Evolutionary conservation across 2,113 vertebrate genomes (phyloP).

Genomic region (Silurus glanis): DNA sequence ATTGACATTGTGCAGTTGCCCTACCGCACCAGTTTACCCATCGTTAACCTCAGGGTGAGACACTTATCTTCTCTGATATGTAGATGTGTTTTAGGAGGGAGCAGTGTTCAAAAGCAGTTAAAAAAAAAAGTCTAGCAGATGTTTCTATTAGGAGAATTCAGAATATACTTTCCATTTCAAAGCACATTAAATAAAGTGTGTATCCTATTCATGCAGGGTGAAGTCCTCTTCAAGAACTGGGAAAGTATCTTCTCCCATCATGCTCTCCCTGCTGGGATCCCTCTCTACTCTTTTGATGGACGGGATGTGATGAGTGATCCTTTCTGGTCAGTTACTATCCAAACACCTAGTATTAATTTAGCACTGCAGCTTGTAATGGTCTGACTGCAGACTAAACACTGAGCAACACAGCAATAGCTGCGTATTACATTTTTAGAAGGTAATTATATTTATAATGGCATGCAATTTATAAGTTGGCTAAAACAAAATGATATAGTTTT

Average conservation of each 20-base stretch:
- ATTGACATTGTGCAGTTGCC: constrained; percentile 80
- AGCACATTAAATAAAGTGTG: not conserved
- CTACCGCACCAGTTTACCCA: constrained; percentile 78
- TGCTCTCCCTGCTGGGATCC: constrained; percentile 75
- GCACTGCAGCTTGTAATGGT: not conserved
- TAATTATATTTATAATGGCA: not conserved
- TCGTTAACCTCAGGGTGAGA: constrained; percentile 94
- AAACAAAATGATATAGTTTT: not conserved
- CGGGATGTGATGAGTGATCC: constrained; percentile 86
- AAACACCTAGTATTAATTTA: not conserved
- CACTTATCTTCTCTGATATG: not conserved
- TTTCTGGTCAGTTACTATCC: constrained; percentile 80
- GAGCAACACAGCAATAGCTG: not conserved
- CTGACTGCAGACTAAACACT: not conserved
- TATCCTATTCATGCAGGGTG: constrained; percentile 72
- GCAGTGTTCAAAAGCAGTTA: not conserved
- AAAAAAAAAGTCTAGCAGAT: not conserved
- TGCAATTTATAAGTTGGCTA: not conserved
- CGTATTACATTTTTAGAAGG: not conserved
- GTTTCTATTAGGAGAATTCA: not conserved
- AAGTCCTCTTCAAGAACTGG: constrained; percentile 89
- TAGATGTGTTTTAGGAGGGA: not conserved
- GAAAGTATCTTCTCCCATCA: constrained; percentile 83
- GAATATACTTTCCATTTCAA: not conserved
- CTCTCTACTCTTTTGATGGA: constrained; percentile 96